phyloP scores from a whole-genome alignment of 2,113 vertebrate genomes.

The Phodopus roborovskii region DNA sequence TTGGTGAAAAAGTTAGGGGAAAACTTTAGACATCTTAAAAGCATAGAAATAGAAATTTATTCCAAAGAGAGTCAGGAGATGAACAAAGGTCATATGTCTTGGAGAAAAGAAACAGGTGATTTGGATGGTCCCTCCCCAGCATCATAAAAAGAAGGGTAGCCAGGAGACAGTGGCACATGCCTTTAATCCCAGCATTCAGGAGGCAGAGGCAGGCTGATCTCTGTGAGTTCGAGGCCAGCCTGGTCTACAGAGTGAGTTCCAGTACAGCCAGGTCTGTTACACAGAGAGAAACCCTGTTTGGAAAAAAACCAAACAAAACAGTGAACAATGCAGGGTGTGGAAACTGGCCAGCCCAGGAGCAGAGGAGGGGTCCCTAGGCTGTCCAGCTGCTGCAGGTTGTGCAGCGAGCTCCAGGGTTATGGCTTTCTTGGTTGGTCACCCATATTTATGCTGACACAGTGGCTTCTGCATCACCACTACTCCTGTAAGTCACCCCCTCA shows the following conservation, averaged over 20 bases:
- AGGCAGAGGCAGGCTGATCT: neutral
- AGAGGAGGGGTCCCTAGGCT: neutral
- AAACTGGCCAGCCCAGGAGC: neutral
- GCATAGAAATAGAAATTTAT: neutral
- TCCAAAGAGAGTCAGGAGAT: neutral
- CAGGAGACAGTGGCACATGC: rapidly evolving
- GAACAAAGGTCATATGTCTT: neutral
- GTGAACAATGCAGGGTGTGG: neutral
- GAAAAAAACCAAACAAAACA: neutral
- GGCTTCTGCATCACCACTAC: neutral
- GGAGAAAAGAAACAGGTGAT: neutral
- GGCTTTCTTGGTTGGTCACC: neutral
- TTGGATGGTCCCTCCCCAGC: neutral
- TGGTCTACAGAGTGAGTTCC: neutral
- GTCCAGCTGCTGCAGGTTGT: neutral
- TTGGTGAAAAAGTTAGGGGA: neutral
- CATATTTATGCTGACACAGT: neutral
- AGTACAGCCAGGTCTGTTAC: neutral
- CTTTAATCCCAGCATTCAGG: neutral
- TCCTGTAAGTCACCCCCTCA: neutral
- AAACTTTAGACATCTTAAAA: neutral
- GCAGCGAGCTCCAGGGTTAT: too few relatives aligned
- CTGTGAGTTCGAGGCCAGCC: neutral
- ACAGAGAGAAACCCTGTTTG: neutral
- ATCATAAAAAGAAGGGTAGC: neutral